Evolutionary conservation across 2,888 invertebrate species (phyloP), one percentile per base, ranked within the genome.

Genomic region (Orthosia cruda): DNA sequence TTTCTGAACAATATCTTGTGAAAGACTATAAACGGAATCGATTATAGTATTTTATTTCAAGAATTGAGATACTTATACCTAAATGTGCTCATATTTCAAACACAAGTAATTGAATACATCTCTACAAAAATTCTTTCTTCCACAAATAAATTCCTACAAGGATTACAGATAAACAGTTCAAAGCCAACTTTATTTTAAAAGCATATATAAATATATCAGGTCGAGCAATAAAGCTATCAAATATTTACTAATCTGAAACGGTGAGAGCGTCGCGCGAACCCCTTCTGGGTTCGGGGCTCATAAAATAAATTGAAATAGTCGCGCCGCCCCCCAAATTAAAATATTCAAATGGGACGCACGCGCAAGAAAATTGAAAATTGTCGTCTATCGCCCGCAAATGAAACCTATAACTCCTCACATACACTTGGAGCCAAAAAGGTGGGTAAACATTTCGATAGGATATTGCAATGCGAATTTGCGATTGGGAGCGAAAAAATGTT

Each of bases 231-330:
- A 96, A 96, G 96, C 96, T 95, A 96, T 96, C 96, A 96, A 96
- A 96, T 96, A 96, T 96, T 96, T 96, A 96, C 96, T 96, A 96
- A 96, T 96, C 96, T 96, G 95, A 93, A 94, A 93, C 96, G 95
- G 92, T 92, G 94, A 92, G 94, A 95, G 95, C 91, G 93, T 90
- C 91, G 91, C 94, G 91, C 92, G 95, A 94, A 96, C 95, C 96
- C 95, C 96, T 96, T 96, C 95, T 95, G 95, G 92, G 91, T 92
- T 90, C 92, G 94, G 87, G 92, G 92, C 96, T 96, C 96, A 96
- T 96, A 96, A 96, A 96, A 96, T 96, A 96, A 96, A 96, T 96
- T 96, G 96, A 96, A 96, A 96, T 96, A 96, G 96, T 96, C 96
- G 94, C 95, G 93, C 95, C 96, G 95, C 96, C 96, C 96, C 96